Percentiles rank a stretch among this genome's conserved stretches.
These are phyloP conservation scores for Cairina moschata DNA, from an alignment of 2,113 vertebrate species.

Conservation along the genomic window DNA sequence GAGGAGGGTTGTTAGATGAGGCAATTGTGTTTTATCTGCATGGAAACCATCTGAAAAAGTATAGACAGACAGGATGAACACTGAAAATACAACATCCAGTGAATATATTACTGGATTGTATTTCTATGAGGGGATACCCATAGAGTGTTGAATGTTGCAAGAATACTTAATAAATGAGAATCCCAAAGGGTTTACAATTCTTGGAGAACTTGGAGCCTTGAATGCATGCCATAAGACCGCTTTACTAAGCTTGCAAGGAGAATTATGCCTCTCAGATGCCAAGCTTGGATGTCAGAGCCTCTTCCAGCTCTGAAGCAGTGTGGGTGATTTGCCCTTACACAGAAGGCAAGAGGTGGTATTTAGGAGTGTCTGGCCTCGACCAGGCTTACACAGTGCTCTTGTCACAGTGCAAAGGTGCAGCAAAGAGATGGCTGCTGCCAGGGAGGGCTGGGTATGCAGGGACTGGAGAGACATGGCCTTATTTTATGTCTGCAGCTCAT, in stretches of 20 bases:
- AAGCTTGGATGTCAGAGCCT: neutral
- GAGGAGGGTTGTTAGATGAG: neutral
- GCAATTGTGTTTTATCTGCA: rapidly evolving
- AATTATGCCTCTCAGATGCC: neutral
- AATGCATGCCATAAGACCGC: neutral
- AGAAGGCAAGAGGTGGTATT: neutral
- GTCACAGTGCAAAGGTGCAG: neutral
- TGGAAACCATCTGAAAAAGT: neutral
- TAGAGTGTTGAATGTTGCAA: neutral
- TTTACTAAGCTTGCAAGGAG: neutral
- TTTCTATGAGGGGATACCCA: neutral
- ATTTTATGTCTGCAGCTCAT: conserved; percentile 84
- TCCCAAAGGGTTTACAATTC: neutral
- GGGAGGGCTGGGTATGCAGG: neutral
- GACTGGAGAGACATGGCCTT: neutral
- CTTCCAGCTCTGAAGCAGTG: neutral
- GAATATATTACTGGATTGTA: neutral
- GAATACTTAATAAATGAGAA: neutral
- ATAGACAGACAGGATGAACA: neutral
- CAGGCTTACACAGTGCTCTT: neutral
- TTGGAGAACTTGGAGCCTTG: neutral
- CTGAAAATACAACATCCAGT: neutral
- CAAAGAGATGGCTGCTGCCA: neutral
- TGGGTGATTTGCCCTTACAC: neutral
- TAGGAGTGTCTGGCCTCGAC: neutral